These are phyloP conservation scores for Ceratitis capitata DNA, from an alignment of 1,140 invertebrate species.

Conservation along the genomic window DNA sequence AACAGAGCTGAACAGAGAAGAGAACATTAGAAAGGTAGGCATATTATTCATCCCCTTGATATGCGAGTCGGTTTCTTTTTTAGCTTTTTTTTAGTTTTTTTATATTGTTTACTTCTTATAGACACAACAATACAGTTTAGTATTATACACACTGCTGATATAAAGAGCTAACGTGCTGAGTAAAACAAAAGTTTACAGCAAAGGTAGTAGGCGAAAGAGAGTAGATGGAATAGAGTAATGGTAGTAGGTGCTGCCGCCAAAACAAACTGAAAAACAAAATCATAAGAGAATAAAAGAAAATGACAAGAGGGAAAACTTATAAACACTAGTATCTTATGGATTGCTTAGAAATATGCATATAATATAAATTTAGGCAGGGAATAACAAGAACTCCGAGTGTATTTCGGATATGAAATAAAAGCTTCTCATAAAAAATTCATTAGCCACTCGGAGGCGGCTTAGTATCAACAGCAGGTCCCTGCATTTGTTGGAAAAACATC, in stretches of 20 bases:
- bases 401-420: too few relatives aligned
- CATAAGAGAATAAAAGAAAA: neutral
- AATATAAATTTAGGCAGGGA: too few relatives aligned
- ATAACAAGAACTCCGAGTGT: too few relatives aligned
- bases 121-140: neutral
- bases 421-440: too few relatives aligned
- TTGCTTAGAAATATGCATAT: too few relatives aligned
- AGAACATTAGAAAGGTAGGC: neutral
- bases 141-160: constrained; percentile 13
- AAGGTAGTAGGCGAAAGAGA: too few relatives aligned
- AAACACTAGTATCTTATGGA: too few relatives aligned
- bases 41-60: neutral
- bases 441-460: too few relatives aligned
- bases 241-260: neutral
- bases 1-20: neutral
- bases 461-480: too few relatives aligned
- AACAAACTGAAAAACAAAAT: constrained; percentile 15
- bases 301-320: neutral
- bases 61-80: neutral
- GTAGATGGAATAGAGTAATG: neutral
- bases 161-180: neutral
- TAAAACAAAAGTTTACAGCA: neutral
- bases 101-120: neutral
- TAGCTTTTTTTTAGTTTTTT: neutral
- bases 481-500: too few relatives aligned